Evolutionary conservation across 2,113 vertebrate genomes (phyloP).

Genomic region (Enhydra lutris): DNA sequence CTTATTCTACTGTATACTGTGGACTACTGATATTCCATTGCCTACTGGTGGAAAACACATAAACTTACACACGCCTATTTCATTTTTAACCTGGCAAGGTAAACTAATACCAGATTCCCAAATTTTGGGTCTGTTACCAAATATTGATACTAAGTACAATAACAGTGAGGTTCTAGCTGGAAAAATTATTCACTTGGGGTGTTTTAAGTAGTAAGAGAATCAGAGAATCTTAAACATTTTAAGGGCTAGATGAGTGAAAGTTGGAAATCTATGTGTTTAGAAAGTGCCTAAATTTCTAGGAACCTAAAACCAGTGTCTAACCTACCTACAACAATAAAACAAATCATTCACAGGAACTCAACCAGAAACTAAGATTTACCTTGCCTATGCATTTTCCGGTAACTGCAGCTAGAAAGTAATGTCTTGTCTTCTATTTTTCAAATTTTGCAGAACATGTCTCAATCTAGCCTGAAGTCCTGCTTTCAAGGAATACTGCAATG

Average conservation of each 20-base stretch:
- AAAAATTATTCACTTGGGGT: not conserved
- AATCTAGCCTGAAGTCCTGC: not conserved
- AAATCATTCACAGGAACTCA: not conserved
- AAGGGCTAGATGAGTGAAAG: not conserved
- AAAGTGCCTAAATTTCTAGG: not conserved
- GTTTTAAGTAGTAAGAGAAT: not conserved
- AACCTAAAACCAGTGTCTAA: not conserved
- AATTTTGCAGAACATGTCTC: not conserved
- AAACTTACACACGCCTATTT: not conserved
- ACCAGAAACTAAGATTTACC: not conserved
- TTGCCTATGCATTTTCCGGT: not conserved
- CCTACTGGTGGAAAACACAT: not conserved
- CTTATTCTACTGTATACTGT: not conserved
- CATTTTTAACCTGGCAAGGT: not conserved
- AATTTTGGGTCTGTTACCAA: not conserved
- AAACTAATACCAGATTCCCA: not conserved
- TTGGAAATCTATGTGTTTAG: not conserved
- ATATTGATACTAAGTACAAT: not conserved
- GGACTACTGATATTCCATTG: not conserved
- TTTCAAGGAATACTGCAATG: not conserved
- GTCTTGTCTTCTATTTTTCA: not conserved
- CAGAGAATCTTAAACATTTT: not conserved
- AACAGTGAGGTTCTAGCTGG: not conserved
- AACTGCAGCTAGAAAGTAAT: not conserved
- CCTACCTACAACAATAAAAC: not conserved